A percentile compares a stretch with the other conserved stretches of the same genome.
phyloP scores from a whole-genome alignment of 1,140 invertebrate species.

The Coptotermes formosanus region DNA sequence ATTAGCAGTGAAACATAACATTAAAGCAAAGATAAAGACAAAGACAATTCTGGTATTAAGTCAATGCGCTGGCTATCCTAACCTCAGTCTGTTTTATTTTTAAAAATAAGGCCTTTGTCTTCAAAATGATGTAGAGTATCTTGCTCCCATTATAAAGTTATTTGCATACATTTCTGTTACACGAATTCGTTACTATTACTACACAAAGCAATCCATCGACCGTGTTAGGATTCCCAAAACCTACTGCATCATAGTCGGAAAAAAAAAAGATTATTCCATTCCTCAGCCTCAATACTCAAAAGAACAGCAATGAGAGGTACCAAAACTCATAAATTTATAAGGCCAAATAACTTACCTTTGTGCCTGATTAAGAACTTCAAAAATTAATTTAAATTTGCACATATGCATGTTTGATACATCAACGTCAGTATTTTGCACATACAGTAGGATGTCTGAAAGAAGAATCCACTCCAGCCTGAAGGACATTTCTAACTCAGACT shows the following conservation, averaged over 20 bases:
- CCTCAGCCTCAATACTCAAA: background rate
- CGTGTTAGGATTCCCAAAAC: background rate
- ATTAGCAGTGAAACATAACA: background rate
- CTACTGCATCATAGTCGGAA: background rate
- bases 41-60: background rate
- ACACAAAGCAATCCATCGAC: background rate
- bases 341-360: background rate
- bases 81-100: background rate
- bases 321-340: too few relatives aligned
- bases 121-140: background rate
- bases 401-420: too few relatives aligned
- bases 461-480: too few relatives aligned
- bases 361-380: background rate
- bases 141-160: slow-evolving; percentile 13
- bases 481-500: too few relatives aligned
- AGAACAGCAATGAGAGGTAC: background rate
- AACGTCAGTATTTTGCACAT: too few relatives aligned
- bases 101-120: background rate
- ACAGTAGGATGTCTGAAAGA: too few relatives aligned
- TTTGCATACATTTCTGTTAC: background rate
- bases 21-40: background rate
- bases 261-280: background rate
- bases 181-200: background rate
- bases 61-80: background rate
- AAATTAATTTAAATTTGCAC: background rate